These are phyloP conservation scores for Anser brachyrhynchus DNA, from an alignment of 2,113 vertebrate genomes.

Conservation along the genomic window DNA sequence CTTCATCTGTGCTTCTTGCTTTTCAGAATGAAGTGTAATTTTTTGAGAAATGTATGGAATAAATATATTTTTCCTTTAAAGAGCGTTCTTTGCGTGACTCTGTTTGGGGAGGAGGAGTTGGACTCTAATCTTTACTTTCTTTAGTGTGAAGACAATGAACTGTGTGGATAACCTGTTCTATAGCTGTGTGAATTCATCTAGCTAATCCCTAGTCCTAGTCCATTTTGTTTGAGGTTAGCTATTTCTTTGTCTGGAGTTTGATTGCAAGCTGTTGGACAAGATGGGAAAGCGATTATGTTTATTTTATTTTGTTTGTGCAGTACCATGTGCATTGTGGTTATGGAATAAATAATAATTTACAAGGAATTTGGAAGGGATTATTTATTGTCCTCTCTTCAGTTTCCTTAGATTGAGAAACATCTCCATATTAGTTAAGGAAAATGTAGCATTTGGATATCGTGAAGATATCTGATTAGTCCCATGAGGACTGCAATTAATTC, in stretches of 20 bases:
- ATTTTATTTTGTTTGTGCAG: constrained; percentile 7
- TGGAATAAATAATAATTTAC: constrained; percentile 25
- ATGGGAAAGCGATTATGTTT: not conserved
- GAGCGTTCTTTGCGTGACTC: not conserved
- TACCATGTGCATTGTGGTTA: not conserved
- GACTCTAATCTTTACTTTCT: not conserved
- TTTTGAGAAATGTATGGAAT: not conserved
- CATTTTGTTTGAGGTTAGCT: not conserved
- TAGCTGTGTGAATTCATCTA: not conserved
- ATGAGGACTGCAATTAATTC: not conserved
- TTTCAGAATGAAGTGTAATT: not conserved
- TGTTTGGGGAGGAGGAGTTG: not conserved
- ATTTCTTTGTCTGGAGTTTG: not conserved
- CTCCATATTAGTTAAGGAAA: constrained; percentile 2
- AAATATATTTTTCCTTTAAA: not conserved
- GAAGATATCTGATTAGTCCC: not conserved
- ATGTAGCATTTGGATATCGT: not conserved
- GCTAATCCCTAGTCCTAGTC: not conserved
- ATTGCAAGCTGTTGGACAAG: not conserved
- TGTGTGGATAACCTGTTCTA: not conserved
- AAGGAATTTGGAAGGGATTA: not conserved
- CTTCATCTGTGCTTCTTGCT: not conserved
- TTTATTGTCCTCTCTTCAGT: not conserved
- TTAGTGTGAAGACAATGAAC: not conserved
- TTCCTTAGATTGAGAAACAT: not conserved